phyloP scores from a whole-genome alignment of 37 sponge, comb jelly and placozoan genomes.

The Dysidea cf. avara region DNA sequence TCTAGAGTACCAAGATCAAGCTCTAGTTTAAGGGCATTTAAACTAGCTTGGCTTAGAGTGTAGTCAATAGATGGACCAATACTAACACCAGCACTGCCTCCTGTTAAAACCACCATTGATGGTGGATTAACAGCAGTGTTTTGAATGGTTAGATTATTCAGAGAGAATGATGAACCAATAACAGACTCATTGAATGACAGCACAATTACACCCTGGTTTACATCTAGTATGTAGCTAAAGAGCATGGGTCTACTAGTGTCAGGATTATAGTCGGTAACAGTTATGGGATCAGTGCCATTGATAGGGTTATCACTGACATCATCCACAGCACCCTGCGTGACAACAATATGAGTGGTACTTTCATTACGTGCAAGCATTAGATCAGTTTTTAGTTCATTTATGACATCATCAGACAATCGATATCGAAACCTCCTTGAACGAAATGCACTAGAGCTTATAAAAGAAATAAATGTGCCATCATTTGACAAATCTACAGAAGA shows the following conservation, averaged over 20 bases:
- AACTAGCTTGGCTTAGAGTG: slow-evolving; percentile 36
- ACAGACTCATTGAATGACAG: slow-evolving; percentile 66
- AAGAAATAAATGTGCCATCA: too few relatives aligned
- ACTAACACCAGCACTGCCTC: slow-evolving; percentile 8
- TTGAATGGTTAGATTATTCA: slow-evolving; percentile 20
- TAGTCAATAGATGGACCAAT: slow-evolving; percentile 32
- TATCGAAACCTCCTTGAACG: neutral
- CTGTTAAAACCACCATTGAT: slow-evolving; percentile 15
- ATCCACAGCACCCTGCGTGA: slow-evolving; percentile 13
- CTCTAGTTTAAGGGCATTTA: slow-evolving; percentile 62
- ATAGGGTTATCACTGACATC: slow-evolving; percentile 43
- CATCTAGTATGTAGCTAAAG: slow-evolving; percentile 13
- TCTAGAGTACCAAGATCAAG: slow-evolving; percentile 27
- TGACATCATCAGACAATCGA: neutral
- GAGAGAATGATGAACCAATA: slow-evolving; percentile 9
- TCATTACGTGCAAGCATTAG: neutral
- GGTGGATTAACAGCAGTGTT: slow-evolving; percentile 17
- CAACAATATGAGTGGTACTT: slow-evolving; percentile 3
- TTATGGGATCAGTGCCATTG: neutral
- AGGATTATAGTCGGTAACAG: slow-evolving; percentile 9
- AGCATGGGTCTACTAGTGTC: slow-evolving; percentile 36
- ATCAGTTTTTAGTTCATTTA: neutral
- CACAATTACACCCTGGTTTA: slow-evolving; percentile 1
- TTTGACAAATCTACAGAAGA: too few relatives aligned
- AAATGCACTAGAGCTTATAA: too few relatives aligned